Conservation (phyloP, 2,797 vertebrate species). For the Mionectes olivaceus region DNA sequence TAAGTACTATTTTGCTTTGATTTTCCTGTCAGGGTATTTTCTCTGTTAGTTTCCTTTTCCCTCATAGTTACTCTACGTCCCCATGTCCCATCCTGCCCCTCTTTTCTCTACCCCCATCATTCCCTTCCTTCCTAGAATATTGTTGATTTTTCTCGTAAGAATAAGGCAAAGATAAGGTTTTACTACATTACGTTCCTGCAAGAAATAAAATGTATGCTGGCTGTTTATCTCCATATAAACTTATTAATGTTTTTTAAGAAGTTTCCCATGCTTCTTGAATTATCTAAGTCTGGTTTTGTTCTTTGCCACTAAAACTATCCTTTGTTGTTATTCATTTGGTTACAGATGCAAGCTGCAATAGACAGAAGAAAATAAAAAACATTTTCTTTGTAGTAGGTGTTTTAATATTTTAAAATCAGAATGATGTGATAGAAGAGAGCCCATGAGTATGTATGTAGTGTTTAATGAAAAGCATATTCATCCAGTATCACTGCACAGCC, state of each 20-base stretch:
- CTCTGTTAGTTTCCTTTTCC: not conserved
- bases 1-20: conserved; percentile 83
- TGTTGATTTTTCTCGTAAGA: not conserved
- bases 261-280: not conserved
- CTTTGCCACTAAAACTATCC: not conserved
- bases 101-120: accelerated
- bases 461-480: not conserved
- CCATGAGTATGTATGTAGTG: not conserved
- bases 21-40: not conserved
- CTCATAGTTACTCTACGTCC: not conserved
- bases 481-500: not conserved
- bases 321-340: not conserved
- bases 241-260: not conserved
- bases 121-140: not conserved
- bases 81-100: accelerated
- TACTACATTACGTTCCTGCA: not conserved
- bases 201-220: not conserved
- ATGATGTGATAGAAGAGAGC: not conserved
- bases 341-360: not conserved
- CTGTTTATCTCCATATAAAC: not conserved
- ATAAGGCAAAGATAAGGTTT: not conserved
- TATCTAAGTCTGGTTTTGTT: not conserved
- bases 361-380: not conserved
- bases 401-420: not conserved
- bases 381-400: not conserved